A percentile compares a stretch with the other conserved stretches of the same genome.
Conservation (phyloP, 2,888 invertebrate genomes). For the Pinctada fucata region DNA sequence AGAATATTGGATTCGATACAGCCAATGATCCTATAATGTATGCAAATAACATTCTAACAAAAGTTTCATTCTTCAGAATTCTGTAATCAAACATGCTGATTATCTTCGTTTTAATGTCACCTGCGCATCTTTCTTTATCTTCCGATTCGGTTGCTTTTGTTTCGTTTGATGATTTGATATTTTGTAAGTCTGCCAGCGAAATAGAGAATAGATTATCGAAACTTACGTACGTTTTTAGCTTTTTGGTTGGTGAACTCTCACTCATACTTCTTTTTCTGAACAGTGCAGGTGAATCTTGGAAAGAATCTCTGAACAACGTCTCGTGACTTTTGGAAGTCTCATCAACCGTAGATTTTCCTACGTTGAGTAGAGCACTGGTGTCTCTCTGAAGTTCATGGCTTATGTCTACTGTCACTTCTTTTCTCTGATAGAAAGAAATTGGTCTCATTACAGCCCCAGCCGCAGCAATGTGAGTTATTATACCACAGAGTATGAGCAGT, state of each 20-base stretch:
- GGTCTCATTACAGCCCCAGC: constrained; percentile 26
- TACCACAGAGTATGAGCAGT: constrained; percentile 21
- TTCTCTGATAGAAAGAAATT: not conserved
- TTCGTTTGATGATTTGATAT: not conserved
- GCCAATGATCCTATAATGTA: constrained; percentile 33
- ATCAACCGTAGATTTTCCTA: not conserved
- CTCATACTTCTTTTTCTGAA: not conserved
- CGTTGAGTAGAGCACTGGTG: not conserved
- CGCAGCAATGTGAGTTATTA: constrained; percentile 14
- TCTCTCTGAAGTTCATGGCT: not conserved
- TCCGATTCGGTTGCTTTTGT: not conserved
- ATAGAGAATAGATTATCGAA: not conserved
- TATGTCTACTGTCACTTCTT: not conserved
- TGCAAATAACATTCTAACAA: constrained; percentile 20
- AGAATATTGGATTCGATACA: constrained; percentile 9
- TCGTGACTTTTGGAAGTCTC: not conserved
- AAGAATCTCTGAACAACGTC: not conserved
- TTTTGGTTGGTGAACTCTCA: not conserved
- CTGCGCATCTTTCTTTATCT: not conserved
- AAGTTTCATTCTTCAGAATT: not conserved
- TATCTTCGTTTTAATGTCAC: not conserved
- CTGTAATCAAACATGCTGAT: not conserved
- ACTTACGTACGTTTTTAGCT: not conserved
- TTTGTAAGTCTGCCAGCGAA: not conserved
- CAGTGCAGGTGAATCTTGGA: not conserved